A percentile compares a stretch with the other conserved stretches of the same genome.
phyloP scores from a whole-genome alignment of 1,140 invertebrate species.

The Dinoponera quadriceps region DNA sequence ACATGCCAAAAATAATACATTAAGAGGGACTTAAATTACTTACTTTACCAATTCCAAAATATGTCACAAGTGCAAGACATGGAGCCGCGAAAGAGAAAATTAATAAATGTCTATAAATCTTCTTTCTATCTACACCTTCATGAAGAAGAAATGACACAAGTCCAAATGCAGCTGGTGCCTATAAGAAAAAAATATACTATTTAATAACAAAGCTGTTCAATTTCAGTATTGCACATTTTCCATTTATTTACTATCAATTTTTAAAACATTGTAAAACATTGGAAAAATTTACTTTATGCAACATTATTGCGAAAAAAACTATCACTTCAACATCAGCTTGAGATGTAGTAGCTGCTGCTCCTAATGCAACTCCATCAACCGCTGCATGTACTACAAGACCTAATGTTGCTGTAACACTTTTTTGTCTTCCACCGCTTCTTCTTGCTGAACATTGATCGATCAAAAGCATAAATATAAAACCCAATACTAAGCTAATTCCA shows the following conservation, averaged over 20 bases:
- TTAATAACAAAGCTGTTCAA: constrained; percentile 10
- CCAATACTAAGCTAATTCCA: constrained; percentile 91
- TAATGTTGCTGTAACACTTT: constrained; percentile 96
- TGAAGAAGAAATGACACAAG: constrained; percentile 98
- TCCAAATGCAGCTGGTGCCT: constrained; percentile 99
- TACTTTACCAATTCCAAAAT: constrained; percentile 96
- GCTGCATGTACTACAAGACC: constrained; percentile 99
- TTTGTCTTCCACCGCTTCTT: constrained; percentile 89
- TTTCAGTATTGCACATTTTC: constrained; percentile 3
- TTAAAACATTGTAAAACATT: not conserved
- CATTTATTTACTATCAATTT: constrained; percentile 3
- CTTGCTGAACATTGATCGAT: constrained; percentile 94
- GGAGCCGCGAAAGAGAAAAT: constrained; percentile 98
- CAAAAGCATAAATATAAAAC: constrained; percentile 99
- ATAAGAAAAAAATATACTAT: constrained; percentile 25
- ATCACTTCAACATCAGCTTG: constrained; percentile 98
- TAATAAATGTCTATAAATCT: constrained; percentile 95
- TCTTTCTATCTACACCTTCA: constrained; percentile 95
- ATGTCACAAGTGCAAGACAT: constrained; percentile 95
- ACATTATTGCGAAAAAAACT: constrained; percentile 99
- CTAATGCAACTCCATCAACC: constrained; percentile 98
- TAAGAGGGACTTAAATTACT: constrained; percentile 79
- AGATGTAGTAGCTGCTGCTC: constrained; percentile 97
- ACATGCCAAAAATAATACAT: not conserved
- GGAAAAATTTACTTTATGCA: constrained; percentile 93